Evolutionary conservation across 2,888 invertebrate species (phyloP).

Genomic region (Norana najaformis): DNA sequence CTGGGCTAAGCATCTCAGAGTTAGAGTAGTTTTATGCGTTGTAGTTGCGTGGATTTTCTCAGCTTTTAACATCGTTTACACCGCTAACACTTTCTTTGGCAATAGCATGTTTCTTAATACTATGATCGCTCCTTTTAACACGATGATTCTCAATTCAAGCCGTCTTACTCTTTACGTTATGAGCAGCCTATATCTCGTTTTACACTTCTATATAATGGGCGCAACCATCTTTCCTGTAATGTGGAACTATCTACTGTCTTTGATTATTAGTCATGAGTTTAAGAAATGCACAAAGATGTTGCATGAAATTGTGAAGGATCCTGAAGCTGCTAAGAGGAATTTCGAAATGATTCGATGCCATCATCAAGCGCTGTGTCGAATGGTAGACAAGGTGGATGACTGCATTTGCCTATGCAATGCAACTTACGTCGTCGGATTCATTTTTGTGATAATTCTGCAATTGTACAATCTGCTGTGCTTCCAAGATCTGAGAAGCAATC

Average conservation of each 20-base stretch:
- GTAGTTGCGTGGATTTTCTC: neutral
- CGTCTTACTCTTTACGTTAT: neutral
- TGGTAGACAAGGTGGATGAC: neutral
- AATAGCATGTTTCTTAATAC: neutral
- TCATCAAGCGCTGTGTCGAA: neutral
- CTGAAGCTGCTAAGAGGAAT: conserved; percentile 4
- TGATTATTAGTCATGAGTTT: neutral
- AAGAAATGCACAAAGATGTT: neutral
- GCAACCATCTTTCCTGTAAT: neutral
- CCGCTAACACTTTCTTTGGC: neutral
- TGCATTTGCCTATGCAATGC: neutral
- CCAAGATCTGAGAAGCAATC: neutral
- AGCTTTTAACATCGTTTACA: neutral
- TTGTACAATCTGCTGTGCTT: neutral
- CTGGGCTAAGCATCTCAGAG: neutral
- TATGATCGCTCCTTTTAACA: neutral
- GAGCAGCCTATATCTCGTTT: neutral
- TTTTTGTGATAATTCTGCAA: neutral
- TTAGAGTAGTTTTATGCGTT: neutral
- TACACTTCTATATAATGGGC: neutral
- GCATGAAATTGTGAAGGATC: neutral
- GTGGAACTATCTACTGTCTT: neutral
- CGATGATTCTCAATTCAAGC: neutral
- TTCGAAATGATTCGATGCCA: neutral
- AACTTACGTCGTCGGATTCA: neutral